A percentile compares a stretch with the other conserved stretches of the same genome.
phyloP scores from a whole-genome alignment of 2,888 invertebrate genomes.

The Carcina quercana region DNA sequence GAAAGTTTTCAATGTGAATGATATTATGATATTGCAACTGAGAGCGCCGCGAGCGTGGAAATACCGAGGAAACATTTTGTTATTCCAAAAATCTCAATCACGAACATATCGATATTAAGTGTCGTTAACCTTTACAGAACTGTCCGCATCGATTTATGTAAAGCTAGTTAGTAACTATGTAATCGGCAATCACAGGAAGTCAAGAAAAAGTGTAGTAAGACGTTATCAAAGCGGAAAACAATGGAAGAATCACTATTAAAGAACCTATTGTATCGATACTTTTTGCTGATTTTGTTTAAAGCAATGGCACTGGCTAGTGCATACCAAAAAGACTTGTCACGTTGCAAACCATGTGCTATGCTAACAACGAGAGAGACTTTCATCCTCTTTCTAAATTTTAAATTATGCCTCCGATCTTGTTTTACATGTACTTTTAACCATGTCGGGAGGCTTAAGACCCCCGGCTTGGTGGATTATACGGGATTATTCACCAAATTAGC shows the following conservation, averaged over 20 bases:
- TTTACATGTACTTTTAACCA: slow-evolving; percentile 33
- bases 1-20: no score
- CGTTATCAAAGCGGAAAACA: slow-evolving; percentile 52
- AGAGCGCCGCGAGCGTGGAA: slow-evolving; percentile 25
- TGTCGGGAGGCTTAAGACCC: slow-evolving; percentile 24
- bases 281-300: slow-evolving; percentile 35
- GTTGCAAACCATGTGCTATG: slow-evolving; percentile 40
- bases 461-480: slow-evolving; percentile 28
- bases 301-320: slow-evolving; percentile 32
- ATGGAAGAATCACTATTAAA: slow-evolving; percentile 52
- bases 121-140: slow-evolving; percentile 35
- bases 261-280: slow-evolving; percentile 42
- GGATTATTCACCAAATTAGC: slow-evolving; percentile 28
- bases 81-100: slow-evolving; percentile 20
- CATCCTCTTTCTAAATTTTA: slow-evolving; percentile 39
- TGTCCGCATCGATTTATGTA: slow-evolving; percentile 19
- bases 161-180: slow-evolving; percentile 20
- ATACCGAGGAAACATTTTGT: slow-evolving; percentile 19
- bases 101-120: slow-evolving; percentile 20
- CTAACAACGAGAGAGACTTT: slow-evolving; percentile 34
- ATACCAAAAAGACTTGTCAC: slow-evolving; percentile 42
- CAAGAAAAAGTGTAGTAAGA: slow-evolving; percentile 36
- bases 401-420: slow-evolving; percentile 32
- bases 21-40: slow-evolving; percentile 37
- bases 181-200: slow-evolving; percentile 46